Conservation (phyloP, 2,797 vertebrate species). For the Danio aesculapii region DNA sequence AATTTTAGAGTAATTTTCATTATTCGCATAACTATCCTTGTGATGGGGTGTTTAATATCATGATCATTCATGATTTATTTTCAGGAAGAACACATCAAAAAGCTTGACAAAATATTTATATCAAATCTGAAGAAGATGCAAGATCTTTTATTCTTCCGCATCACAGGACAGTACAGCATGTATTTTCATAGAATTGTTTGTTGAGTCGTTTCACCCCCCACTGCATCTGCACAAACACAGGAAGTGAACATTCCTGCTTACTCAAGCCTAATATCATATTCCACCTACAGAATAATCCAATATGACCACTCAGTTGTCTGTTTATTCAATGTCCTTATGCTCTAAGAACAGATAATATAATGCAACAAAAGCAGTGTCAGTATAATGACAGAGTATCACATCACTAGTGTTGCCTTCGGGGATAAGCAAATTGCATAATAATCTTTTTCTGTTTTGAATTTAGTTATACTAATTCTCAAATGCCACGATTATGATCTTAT, state of each 20-base stretch:
- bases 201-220: neutral
- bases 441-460: neutral
- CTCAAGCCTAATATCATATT: conserved; percentile 36
- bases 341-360: neutral
- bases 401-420: neutral
- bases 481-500: neutral
- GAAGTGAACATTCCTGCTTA: conserved; percentile 20
- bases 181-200: neutral
- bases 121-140: neutral
- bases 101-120: neutral
- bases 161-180: neutral
- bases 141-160: neutral
- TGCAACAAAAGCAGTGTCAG: neutral
- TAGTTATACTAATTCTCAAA: neutral
- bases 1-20: too few species aligned
- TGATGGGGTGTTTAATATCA: too few species aligned
- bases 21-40: too few species aligned
- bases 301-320: neutral
- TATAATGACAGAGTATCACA: neutral
- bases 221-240: neutral
- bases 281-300: neutral
- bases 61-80: neutral
- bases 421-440: neutral
- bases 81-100: neutral
- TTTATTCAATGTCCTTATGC: neutral